Conservation (phyloP, 2,888 invertebrate genomes). For the Noctua pronuba region DNA sequence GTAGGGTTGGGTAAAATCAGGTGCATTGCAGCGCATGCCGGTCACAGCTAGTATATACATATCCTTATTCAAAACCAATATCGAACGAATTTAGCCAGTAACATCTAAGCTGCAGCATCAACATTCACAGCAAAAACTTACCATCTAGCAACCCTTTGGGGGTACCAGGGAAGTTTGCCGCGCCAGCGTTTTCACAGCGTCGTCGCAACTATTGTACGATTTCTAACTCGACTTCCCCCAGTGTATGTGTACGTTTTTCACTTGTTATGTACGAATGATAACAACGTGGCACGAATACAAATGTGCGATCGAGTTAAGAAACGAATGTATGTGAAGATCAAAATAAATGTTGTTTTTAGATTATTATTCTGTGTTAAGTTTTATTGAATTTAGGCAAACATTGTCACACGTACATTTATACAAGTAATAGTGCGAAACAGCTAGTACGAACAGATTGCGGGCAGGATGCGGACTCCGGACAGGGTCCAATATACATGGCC, state of each 20-base stretch:
- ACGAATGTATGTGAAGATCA: slow-evolving; percentile 52
- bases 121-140: slow-evolving; percentile 46
- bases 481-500: neutral
- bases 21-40: no score
- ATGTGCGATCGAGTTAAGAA: slow-evolving; percentile 58
- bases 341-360: slow-evolving; percentile 43
- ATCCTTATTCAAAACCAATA: slow-evolving; percentile 21
- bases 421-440: neutral
- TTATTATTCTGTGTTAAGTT: slow-evolving; percentile 29
- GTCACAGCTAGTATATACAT: no score
- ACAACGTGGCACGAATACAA: slow-evolving; percentile 75
- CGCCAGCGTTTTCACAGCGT: slow-evolving; percentile 67
- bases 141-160: slow-evolving; percentile 54
- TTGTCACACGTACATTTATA: neutral
- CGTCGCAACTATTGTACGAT: slow-evolving; percentile 67
- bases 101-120: slow-evolving; percentile 44
- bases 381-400: slow-evolving; percentile 42
- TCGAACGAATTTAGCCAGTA: slow-evolving; percentile 20
- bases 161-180: slow-evolving; percentile 73
- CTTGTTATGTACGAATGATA: slow-evolving; percentile 80
- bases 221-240: slow-evolving; percentile 74
- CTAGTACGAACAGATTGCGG: neutral
- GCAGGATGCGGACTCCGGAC: neutral
- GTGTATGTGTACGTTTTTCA: slow-evolving; percentile 75
- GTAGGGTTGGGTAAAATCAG: no score